Evolutionary conservation across 2,888 invertebrate genomes (phyloP), one percentile per base, ranked within the genome.

Genomic region (Caenorhabditis sp.): DNA sequence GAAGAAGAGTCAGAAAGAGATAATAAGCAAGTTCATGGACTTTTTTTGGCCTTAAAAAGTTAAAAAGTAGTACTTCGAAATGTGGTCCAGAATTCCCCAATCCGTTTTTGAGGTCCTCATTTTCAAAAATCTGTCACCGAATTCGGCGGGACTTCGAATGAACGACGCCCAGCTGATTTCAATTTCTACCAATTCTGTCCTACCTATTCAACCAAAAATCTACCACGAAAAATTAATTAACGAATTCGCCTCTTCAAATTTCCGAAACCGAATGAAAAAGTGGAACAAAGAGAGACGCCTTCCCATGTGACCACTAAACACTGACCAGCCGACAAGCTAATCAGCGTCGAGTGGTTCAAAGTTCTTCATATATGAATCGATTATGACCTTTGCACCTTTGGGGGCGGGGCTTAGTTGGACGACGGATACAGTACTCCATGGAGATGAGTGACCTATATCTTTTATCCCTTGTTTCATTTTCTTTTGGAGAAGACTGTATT

Each of bases 231-330:
- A n/a, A n/a, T n/a, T n/a, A n/a, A 54, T 54, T 54, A 54, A 54
- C 54, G 54, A 54, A 54, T 26, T 54, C 12, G 3, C 54, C 44
- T 28, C 6, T 38, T 38, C 44, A 44, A 26, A 28, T 35, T n/a
- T 38, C 38, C 38, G 12, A 38, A 38, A 38, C 38, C 12, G 14
- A 35, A 16, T 35, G 35, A n/a, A 1, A 61, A 61, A 19, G 41
- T 61, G 61, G 61, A 63, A 63, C 63, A 63, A 44, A 63, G 44
- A 35, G 8, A 38, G 63, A 59, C 59, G 56, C 56, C 28, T 24
- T n/a, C 38, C 26, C 63, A 41, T 63, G 63, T 61, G 59, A 61
- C 59, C 12, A 61, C 38, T 61, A 41, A 38, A 19, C 59, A 59
- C 2, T 22, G 31, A n/a, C n/a, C n/a, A n/a, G n/a, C 22, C 38